phyloP scores from a whole-genome alignment of 2,113 vertebrate species.

The Mohoua ochrocephala region DNA sequence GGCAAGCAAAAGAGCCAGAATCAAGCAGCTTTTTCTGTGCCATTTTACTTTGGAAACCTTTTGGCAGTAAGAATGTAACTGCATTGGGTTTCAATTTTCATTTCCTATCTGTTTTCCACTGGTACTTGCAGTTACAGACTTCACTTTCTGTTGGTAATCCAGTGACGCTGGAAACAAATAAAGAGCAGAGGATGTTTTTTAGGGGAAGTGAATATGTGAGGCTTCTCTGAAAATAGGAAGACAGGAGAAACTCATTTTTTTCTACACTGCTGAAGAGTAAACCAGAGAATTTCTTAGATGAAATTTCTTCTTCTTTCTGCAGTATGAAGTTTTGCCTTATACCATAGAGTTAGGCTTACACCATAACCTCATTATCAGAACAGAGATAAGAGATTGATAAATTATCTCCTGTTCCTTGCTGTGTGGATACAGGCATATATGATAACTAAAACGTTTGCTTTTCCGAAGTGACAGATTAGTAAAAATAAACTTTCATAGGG shows the following conservation, averaged over 20 bases:
- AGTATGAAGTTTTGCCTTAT: neutral
- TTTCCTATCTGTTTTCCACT: neutral
- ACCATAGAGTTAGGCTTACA: neutral
- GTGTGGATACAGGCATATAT: neutral
- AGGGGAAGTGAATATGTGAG: neutral
- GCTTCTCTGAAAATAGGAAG: conserved; percentile 33
- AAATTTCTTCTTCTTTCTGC: too few relatives aligned
- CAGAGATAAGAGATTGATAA: neutral
- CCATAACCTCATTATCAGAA: neutral
- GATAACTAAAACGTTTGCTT: neutral
- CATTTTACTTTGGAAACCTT: neutral
- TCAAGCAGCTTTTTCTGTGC: neutral
- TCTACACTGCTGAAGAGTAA: neutral
- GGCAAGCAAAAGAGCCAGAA: neutral
- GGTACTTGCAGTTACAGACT: neutral
- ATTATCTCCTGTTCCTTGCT: neutral
- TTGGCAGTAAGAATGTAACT: neutral
- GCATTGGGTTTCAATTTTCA: neutral
- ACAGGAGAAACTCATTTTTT: neutral
- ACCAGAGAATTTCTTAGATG: neutral
- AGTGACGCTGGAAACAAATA: neutral
- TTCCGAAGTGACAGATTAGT: neutral
- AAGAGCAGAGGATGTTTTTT: neutral
- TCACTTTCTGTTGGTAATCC: neutral
- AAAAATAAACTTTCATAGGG: neutral